Conservation (phyloP, 2,888 invertebrate genomes). For the Frankliniella intonsa region DNA sequence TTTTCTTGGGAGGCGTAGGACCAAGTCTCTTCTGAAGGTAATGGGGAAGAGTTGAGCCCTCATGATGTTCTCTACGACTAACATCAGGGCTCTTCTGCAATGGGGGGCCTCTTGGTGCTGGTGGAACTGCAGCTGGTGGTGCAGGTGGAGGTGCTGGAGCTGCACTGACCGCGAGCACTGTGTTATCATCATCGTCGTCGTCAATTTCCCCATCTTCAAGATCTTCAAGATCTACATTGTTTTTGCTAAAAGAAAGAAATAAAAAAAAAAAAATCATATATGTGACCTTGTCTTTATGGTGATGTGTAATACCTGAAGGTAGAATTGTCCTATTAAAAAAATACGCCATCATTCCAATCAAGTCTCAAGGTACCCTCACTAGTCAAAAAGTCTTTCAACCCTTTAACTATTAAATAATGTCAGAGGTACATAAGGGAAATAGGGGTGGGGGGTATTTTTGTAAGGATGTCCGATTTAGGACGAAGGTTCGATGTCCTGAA, state of each 20-base stretch:
- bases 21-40: background rate
- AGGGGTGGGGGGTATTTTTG: too few relatives aligned
- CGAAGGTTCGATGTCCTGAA: too few relatives aligned
- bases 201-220: slow-evolving; percentile 86
- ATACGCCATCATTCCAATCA: background rate
- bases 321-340: slow-evolving; percentile 31
- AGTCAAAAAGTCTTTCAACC: too few relatives aligned
- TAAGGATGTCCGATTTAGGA: too few relatives aligned
- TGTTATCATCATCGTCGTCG: slow-evolving; percentile 57
- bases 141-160: slow-evolving; percentile 43
- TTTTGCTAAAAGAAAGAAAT: slow-evolving; percentile 37
- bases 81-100: background rate
- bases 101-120: background rate
- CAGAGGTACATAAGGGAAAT: too few relatives aligned
- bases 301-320: slow-evolving; percentile 27
- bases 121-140: slow-evolving; percentile 29
- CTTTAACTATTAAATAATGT: too few relatives aligned
- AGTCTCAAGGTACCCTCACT: too few relatives aligned
- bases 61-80: background rate
- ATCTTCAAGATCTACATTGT: slow-evolving; percentile 71
- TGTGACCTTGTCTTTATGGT: background rate
- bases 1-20: background rate
- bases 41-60: background rate
- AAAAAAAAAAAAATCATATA: slow-evolving; percentile 31
- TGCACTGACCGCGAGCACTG: slow-evolving; percentile 40